Evolutionary conservation across 2,888 invertebrate genomes (phyloP), one percentile per base, ranked within the genome.

Genomic region (Euphydryas editha): DNA sequence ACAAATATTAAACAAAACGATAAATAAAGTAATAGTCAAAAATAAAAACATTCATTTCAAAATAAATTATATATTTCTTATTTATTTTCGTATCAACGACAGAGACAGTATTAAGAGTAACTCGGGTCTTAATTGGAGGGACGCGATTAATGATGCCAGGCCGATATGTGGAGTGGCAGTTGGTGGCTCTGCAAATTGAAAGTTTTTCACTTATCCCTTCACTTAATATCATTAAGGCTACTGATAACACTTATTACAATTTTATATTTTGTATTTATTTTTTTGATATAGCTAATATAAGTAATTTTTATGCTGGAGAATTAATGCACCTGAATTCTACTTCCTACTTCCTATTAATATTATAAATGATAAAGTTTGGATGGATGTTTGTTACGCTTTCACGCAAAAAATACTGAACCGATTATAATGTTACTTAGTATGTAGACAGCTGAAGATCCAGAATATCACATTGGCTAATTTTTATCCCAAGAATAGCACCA

Each of bases 81-180:
- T 21, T n/a, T 21, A n/a, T 4, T 24, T n/a, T 15, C 21, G 62
- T 64, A 62, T 75, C 72, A 3, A 82, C 79, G 68, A 2, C 74
- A 20, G 5, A 30, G 36, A 67, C 75, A 65, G 39, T 58, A 83
- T 73, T 69, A 74, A 47, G 79, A 72, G 10, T 37, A 39, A 63
- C 67, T 68, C 70, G 77, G 76, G 79, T 82, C 83, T 84, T 90
- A 88, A 90, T 90, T 90, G 87, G 89, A 89, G 80, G 77, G 77
- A 78, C 81, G 74, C 81, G 76, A 83, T 84, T 88, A 88, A 89
- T 87, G 88, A 90, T 82, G 79, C 79, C 78, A 82, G 74, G 78
- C 73, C 76, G 87, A 88, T 84, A 82, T 88, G 86, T 88, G 86
- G 80, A 83, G 79, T 73, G 73, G 76, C 67, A 69, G 65, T 67